Evolutionary conservation across 2,888 invertebrate species (phyloP), one percentile per base, ranked within the genome.

Genomic region (Rhagium mordax): DNA sequence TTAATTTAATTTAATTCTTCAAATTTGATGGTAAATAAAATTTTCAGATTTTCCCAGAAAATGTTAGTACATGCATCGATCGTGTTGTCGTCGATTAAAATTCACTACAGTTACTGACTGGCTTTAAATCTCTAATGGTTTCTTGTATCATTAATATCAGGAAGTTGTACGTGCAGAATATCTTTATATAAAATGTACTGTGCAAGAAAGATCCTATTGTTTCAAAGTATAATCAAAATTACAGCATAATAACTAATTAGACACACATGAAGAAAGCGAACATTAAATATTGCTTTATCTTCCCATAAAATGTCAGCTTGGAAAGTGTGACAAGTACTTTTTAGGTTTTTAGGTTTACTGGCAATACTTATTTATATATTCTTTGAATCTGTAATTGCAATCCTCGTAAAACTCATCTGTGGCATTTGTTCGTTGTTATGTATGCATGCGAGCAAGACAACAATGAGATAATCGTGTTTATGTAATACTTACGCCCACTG

Each of bases 401-500:
- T 41, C 5, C 4, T n/a, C 41, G 13, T 41, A 41, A n/a, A 13
- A n/a, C 4, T 41, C 5, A 41, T n/a, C 41, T 41, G 0, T 41
- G 41, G n/a, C 41, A 41, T 41, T 41, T 41, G 13, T 41, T 33
- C 13, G 33, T 13, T 41, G n/a, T 41, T 41, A 41, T n/a, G n/a
- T 41, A n/a, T 41, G n/a, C 13, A 41, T 41, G 41, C 41, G n/a
- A n/a, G 41, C n/a, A 4, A 13, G 10, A 41, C 3, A 41, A 41
- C 41, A 41, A 41, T 41, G 41, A 41, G 41, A n/a, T 41, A 41
- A 41, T 41, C 6, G n/a, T 41, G 41, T 15, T 41, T 41, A 41
- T 41, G 41, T 41, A 15, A 13, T 33, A 67, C 61, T 72, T 72
- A 72, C 72, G 51, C 53, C 20, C 21, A 72, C 33, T 72, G 72